Evolutionary conservation across 2,797 vertebrate species (phyloP), one percentile per base, ranked within the genome.

Genomic region (Streptopelia turtur): DNA sequence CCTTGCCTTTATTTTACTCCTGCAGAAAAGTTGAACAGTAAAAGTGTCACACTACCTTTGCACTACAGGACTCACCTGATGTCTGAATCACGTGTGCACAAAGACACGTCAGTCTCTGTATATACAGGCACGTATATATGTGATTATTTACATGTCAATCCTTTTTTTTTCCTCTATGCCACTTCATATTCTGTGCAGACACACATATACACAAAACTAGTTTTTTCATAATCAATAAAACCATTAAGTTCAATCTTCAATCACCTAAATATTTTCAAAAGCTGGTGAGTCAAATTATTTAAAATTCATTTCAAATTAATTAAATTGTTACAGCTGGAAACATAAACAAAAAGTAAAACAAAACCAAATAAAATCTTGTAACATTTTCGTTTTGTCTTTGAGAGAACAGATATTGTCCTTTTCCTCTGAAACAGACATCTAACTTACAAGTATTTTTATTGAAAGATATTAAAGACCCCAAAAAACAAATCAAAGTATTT

Each of bases 381-480:
- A n/a, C 16, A 31, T 52, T 68, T 74, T 9, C 3, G 25, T 91
- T 90, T 90, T 22, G 11, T 53, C 4, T 63, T 68, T 66, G 10
- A 53, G 10, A 71, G 35, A 83, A 33, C 0, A 45, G 25, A 30
- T 28, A 35, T 4, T 30, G 16, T 16, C 8, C 3, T 72, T 89
- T 74, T 64, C 16, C 86, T 76, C 31, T n/a, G 33, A 90, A 90
- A 66, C 0, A 57, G 15, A 27, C 4, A 30, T 59, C 60, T 45
- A 27, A 45, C 81, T 90, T 65, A 17, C 20, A 83, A 71, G 1
- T 7, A 35, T n/a, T 43, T 66, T 93, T 64, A n/a, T 16, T 8
- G 30, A 88, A 90, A 69, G 1, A 1, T 2, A 45, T 50, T 61
- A n/a, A 82, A 18, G 12, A 24, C 1, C 1, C 1, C 3, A 0